Percentiles rank a stretch among this genome's conserved stretches.
Evolutionary conservation across 2,797 vertebrate genomes (phyloP).

Genomic region (Taeniopygia guttata): DNA sequence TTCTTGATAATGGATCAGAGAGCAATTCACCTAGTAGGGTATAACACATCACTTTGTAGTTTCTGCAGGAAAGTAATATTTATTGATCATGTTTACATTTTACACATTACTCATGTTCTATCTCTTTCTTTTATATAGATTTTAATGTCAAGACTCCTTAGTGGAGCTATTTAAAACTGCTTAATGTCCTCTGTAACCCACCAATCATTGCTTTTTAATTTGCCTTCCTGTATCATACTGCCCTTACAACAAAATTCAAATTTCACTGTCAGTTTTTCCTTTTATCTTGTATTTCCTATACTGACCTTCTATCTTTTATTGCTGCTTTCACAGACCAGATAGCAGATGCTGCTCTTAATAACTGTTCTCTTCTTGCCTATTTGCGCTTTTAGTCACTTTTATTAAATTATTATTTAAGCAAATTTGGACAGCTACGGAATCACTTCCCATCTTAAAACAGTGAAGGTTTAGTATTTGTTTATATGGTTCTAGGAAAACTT

Average conservation of each 20-base stretch:
- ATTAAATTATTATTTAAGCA: neutral
- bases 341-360: neutral
- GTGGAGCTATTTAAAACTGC: neutral
- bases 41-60: neutral
- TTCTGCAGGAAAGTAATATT: neutral
- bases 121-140: neutral
- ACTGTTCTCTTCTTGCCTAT: neutral
- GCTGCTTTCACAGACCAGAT: neutral
- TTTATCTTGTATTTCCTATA: neutral
- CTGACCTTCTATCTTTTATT: neutral
- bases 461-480: neutral
- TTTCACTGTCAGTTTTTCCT: neutral
- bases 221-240: neutral
- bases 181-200: neutral
- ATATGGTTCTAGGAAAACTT: neutral
- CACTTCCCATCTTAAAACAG: neutral
- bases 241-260: neutral
- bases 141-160: neutral
- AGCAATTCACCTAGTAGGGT: neutral
- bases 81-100: neutral
- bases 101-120: rapidly evolving
- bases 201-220: neutral
- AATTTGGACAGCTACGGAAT: neutral
- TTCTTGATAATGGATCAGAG: neutral
- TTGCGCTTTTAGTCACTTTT: neutral